Conservation (phyloP, 2,797 vertebrate species). For the Sebastes trivittatus region DNA sequence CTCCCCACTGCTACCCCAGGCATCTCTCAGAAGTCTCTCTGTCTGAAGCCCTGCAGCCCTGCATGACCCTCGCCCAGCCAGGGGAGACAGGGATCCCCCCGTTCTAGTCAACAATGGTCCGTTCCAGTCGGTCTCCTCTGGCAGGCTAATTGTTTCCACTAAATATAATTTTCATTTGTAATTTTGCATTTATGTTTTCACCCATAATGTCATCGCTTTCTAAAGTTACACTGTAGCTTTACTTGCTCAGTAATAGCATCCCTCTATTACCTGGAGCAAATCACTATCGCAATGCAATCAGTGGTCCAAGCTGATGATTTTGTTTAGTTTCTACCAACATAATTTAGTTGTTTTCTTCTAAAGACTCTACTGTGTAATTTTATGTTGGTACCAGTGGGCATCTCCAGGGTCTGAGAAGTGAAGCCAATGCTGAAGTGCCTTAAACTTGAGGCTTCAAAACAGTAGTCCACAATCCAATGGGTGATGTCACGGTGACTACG, state of each 20-base stretch:
- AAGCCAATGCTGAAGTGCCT: too few species aligned
- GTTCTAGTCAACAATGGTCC: conserved; percentile 39
- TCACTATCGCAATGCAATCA: not conserved
- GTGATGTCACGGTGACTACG: too few species aligned
- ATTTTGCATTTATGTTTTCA: conserved; percentile 12
- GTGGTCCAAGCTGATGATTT: not conserved
- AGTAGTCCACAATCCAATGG: too few species aligned
- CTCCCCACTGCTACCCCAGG: conserved; percentile 68
- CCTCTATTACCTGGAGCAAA: not conserved
- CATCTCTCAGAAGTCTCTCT: conserved; percentile 78
- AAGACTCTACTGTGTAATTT: not conserved
- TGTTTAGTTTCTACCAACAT: not conserved
- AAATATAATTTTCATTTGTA: conserved; percentile 12
- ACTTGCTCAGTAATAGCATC: not conserved
- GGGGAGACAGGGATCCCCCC: conserved; percentile 8
- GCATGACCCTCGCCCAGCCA: conserved; percentile 37
- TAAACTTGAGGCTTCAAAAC: too few species aligned
- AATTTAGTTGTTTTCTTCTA: not conserved
- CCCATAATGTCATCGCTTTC: not conserved
- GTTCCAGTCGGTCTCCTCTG: conserved; percentile 29
- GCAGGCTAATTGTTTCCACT: conserved; percentile 11
- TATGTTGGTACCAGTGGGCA: too few species aligned
- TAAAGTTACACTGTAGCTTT: not conserved
- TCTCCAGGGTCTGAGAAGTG: too few species aligned
- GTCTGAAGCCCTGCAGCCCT: conserved; percentile 55